Evolutionary conservation across 1,140 invertebrate species (phyloP).

Genomic region (Drosophila guanche): DNA sequence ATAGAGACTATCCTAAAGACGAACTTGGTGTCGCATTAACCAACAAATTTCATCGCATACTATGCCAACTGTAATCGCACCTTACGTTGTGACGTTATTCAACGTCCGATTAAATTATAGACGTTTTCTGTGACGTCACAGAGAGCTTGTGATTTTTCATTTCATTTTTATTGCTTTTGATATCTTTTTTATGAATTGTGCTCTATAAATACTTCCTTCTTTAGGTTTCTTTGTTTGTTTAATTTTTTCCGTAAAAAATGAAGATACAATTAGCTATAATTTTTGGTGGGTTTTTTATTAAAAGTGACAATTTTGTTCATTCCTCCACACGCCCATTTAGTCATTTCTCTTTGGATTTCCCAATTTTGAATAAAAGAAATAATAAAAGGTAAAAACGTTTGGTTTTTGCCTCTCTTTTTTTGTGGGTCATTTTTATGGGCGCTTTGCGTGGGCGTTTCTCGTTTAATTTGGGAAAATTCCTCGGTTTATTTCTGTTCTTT

Average conservation of each 20-base stretch:
- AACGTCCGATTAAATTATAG: background rate
- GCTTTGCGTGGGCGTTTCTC: constrained; percentile 54
- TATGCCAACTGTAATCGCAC: too few species aligned
- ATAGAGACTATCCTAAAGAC: too few species aligned
- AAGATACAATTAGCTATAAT: constrained; percentile 22
- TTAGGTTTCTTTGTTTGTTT: constrained; percentile 20
- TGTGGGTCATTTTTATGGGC: constrained; percentile 30
- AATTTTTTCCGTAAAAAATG: constrained; percentile 6
- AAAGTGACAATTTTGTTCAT: constrained; percentile 29
- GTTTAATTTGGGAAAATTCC: constrained; percentile 39
- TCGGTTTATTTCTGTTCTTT: constrained; percentile 33
- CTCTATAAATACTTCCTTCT: constrained; percentile 34
- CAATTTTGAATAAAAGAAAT: constrained; percentile 6
- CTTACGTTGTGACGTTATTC: too few species aligned
- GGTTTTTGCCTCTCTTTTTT: constrained; percentile 28
- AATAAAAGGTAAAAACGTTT: constrained; percentile 16
- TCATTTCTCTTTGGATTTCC: constrained; percentile 4
- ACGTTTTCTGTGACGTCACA: constrained; percentile 33
- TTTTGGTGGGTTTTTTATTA: constrained; percentile 12
- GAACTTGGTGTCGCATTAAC: too few species aligned
- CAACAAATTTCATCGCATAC: too few species aligned
- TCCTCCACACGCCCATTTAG: constrained; percentile 5
- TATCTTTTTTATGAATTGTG: constrained; percentile 59
- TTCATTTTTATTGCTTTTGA: constrained; percentile 24
- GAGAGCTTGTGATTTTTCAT: too few species aligned